phyloP scores from a whole-genome alignment of 2,113 vertebrate genomes.

The Centropus bengalensis region DNA sequence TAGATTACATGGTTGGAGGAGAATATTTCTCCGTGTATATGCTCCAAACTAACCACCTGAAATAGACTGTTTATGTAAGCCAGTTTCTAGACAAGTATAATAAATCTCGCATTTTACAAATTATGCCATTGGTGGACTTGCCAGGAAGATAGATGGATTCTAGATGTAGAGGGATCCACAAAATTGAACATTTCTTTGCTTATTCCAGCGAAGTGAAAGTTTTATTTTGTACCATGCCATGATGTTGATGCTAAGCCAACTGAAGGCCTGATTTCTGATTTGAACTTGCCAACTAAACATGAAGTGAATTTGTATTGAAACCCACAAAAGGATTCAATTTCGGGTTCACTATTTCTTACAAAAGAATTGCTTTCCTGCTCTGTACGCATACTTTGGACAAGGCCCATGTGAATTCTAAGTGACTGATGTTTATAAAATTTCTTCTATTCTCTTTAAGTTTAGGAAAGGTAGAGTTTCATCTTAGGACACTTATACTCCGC shows the following conservation, averaged over 20 bases:
- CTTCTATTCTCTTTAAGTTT: neutral
- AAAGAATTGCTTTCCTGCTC: neutral
- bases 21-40: neutral
- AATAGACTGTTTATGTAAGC: neutral
- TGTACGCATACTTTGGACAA: neutral
- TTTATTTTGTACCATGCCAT: neutral
- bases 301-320: neutral
- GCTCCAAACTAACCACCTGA: neutral
- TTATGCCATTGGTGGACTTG: neutral
- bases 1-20: neutral
- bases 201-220: neutral
- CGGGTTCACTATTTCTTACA: neutral
- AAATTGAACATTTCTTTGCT: accelerated
- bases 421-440: neutral
- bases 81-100: neutral
- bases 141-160: neutral
- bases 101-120: neutral
- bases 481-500: neutral
- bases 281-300: neutral
- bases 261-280: neutral
- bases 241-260: neutral
- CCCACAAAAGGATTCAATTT: neutral
- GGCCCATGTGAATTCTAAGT: neutral
- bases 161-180: neutral
- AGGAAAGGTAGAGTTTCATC: neutral